A percentile compares a stretch with the other conserved stretches of the same genome.
phyloP scores from a whole-genome alignment of 2,888 invertebrate species.

The Erannis defoliaria region DNA sequence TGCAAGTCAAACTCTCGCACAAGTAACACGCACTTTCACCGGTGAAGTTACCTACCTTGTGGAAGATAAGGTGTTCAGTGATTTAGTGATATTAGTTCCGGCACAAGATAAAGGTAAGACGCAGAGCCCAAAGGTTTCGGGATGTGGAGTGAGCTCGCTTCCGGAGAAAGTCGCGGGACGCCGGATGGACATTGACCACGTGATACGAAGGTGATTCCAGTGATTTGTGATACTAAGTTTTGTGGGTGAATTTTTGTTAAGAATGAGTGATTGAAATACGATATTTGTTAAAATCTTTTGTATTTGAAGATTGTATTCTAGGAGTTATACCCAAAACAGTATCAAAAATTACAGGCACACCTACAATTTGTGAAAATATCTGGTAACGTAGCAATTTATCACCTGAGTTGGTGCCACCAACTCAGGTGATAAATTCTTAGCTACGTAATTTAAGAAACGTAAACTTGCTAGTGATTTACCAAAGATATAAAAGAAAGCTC shows the following conservation, averaged over 20 bases:
- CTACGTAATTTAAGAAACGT: too few relatives aligned
- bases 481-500: neutral
- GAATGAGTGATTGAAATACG: neutral
- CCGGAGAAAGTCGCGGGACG: constrained; percentile 53
- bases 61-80: constrained; percentile 78
- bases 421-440: too few relatives aligned
- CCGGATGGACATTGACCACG: constrained; percentile 49
- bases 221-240: constrained; percentile 49
- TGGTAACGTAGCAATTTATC: neutral
- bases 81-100: constrained; percentile 72
- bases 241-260: constrained; percentile 27
- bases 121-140: constrained; percentile 50
- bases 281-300: neutral
- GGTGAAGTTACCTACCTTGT: constrained; percentile 69
- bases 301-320: neutral
- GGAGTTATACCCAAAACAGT: constrained; percentile 41
- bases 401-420: neutral
- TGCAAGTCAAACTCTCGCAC: constrained; percentile 82
- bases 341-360: constrained; percentile 42
- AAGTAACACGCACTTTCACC: constrained; percentile 83
- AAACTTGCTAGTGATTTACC: neutral
- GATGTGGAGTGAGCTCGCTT: constrained; percentile 37
- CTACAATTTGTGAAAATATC: neutral
- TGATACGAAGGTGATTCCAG: constrained; percentile 43
- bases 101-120: constrained; percentile 76